A percentile compares a stretch with the other conserved stretches of the same genome.
Conservation (phyloP, 2,888 invertebrate genomes). For the Archaeoteleia sp. region DNA sequence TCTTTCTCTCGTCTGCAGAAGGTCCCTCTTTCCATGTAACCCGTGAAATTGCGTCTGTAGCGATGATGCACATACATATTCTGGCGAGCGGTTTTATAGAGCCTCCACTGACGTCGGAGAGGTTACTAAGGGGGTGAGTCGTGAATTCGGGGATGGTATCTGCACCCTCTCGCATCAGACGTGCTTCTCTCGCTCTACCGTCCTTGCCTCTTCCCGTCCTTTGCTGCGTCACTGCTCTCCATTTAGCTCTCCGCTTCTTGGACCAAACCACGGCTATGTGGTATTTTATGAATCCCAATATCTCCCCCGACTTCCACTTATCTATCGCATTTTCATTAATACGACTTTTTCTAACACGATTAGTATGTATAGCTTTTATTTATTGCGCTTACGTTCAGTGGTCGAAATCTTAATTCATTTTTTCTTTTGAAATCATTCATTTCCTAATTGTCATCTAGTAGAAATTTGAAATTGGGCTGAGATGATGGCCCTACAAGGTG, state of each 20-base stretch:
- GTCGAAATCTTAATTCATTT: too few species aligned
- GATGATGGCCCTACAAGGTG: too few species aligned
- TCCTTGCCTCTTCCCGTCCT: conserved; percentile 41
- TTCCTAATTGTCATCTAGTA: too few species aligned
- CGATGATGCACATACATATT: conserved; percentile 54
- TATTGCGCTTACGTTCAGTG: background rate
- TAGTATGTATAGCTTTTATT: background rate
- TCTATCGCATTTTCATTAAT: background rate
- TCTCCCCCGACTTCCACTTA: conserved; percentile 11
- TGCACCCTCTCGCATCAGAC: conserved; percentile 38
- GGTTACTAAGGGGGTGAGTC: conserved; percentile 48
- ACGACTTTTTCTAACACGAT: background rate
- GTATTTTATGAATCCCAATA: conserved; percentile 45
- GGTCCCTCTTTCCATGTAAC: conserved; percentile 55
- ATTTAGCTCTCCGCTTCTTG: conserved; percentile 32
- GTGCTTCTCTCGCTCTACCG: conserved; percentile 32
- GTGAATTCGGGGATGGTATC: conserved; percentile 39
- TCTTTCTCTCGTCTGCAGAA: conserved; percentile 48
- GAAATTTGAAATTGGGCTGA: too few species aligned
- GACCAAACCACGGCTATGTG: conserved; percentile 36
- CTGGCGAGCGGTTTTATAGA: conserved; percentile 50
- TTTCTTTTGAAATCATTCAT: too few species aligned
- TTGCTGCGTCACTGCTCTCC: conserved; percentile 17
- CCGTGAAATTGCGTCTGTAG: conserved; percentile 66
- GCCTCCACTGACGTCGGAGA: conserved; percentile 47